A percentile compares a stretch with the other conserved stretches of the same genome.
These are phyloP conservation scores for Apamea monoglypha DNA, from an alignment of 2,888 invertebrate genomes.

Conservation along the genomic window DNA sequence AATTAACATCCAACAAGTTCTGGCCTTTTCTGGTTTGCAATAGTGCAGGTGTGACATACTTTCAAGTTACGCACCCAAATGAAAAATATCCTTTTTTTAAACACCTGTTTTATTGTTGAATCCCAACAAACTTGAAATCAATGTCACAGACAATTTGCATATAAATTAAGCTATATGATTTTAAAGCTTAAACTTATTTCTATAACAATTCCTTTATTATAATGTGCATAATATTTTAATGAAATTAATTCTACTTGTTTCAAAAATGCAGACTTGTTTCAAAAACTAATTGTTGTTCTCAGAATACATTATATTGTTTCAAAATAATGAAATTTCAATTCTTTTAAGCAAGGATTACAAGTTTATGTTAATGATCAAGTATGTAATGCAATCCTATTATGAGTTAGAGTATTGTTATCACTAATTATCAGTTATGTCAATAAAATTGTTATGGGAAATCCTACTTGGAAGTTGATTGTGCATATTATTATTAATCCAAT, in stretches of 20 bases:
- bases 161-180: slow-evolving; percentile 1
- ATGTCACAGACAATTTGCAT: slow-evolving; percentile 19
- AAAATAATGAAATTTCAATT: slow-evolving; percentile 6
- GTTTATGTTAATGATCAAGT: slow-evolving; percentile 21
- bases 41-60: slow-evolving; percentile 15
- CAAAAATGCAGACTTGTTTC: neutral
- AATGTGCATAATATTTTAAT: neutral
- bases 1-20: neutral
- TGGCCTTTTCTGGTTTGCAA: neutral
- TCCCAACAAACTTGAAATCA: slow-evolving; percentile 17
- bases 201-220: neutral
- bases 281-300: neutral
- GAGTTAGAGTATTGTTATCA: slow-evolving; percentile 29
- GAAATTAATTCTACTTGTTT: neutral
- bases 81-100: neutral
- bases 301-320: neutral
- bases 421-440: slow-evolving; percentile 28
- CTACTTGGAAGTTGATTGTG: slow-evolving; percentile 9
- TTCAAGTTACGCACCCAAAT: neutral
- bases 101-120: slow-evolving; percentile 17
- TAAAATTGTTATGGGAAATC: slow-evolving; percentile 9
- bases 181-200: neutral
- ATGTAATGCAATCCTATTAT: slow-evolving; percentile 33
- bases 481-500: neutral
- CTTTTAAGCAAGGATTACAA: slow-evolving; percentile 1